phyloP scores from a whole-genome alignment of 2,113 vertebrate species.

The Talpa occidentalis region DNA sequence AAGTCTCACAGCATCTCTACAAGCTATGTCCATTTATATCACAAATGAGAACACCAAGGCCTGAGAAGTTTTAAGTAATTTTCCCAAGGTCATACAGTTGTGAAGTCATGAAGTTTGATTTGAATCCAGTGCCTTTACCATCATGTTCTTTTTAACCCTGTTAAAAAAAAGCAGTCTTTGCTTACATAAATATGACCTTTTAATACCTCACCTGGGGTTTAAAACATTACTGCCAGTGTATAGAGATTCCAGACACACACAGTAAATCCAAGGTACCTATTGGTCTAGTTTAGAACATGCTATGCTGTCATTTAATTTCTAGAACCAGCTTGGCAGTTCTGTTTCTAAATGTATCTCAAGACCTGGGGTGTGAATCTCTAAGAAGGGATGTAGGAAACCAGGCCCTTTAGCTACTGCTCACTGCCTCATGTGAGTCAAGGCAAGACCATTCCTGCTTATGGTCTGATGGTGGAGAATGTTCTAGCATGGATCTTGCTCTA shows the following conservation, averaged over 20 bases:
- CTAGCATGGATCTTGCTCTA: not conserved
- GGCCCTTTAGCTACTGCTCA: not conserved
- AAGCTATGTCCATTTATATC: not conserved
- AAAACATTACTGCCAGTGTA: not conserved
- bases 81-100: not conserved
- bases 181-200: not conserved
- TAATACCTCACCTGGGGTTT: not conserved
- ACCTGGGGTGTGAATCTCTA: not conserved
- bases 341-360: constrained; percentile 25
- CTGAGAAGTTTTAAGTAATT: constrained; percentile 10
- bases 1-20: not conserved
- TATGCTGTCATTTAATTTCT: constrained; percentile 5
- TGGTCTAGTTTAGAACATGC: constrained; percentile 2
- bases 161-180: constrained; percentile 24
- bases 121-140: not conserved
- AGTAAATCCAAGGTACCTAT: not conserved
- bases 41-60: not conserved
- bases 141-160: not conserved
- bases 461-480: not conserved
- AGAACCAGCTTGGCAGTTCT: not conserved
- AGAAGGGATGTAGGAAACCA: not conserved
- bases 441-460: not conserved
- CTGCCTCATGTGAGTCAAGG: not conserved
- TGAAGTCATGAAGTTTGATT: not conserved
- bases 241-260: not conserved